Percentiles rank a stretch among this genome's conserved stretches.
phyloP scores from a whole-genome alignment of 2,888 invertebrate genomes.

The Coelopa pilipes region DNA sequence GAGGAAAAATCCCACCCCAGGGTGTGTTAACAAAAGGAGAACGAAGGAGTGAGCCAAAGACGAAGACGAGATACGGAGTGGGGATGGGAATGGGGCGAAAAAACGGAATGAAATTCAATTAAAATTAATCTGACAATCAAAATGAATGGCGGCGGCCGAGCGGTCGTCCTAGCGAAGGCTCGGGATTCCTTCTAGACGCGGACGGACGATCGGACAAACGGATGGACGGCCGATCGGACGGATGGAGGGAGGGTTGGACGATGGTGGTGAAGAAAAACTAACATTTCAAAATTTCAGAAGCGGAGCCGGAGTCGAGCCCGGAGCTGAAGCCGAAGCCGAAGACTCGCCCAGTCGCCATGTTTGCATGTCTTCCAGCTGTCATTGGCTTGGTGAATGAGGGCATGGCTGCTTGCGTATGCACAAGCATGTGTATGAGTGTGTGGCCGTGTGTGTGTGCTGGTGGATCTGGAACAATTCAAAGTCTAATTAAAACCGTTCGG shows the following conservation, averaged over 20 bases:
- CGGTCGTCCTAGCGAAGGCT: too few relatives aligned
- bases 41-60: too few relatives aligned
- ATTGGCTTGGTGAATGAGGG: background rate
- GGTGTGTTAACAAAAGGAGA: background rate
- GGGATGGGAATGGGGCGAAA: too few relatives aligned
- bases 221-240: background rate
- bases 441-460: background rate
- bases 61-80: background rate
- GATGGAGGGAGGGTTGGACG: background rate
- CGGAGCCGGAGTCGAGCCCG: too few relatives aligned
- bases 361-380: background rate
- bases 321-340: too few relatives aligned
- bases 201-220: constrained; percentile 4
- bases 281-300: constrained; percentile 3
- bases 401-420: background rate
- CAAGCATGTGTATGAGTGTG: background rate
- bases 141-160: constrained; percentile 23
- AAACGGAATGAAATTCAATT: constrained; percentile 35
- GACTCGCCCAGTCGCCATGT: too few relatives aligned
- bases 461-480: constrained; percentile 21
- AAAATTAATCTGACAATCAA: constrained; percentile 36
- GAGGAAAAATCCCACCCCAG: background rate
- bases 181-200: background rate
- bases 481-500: constrained; percentile 29
- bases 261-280: constrained; percentile 2